These are phyloP conservation scores for Origma solitaria DNA, from an alignment of 2,113 vertebrate species.

Conservation along the genomic window DNA sequence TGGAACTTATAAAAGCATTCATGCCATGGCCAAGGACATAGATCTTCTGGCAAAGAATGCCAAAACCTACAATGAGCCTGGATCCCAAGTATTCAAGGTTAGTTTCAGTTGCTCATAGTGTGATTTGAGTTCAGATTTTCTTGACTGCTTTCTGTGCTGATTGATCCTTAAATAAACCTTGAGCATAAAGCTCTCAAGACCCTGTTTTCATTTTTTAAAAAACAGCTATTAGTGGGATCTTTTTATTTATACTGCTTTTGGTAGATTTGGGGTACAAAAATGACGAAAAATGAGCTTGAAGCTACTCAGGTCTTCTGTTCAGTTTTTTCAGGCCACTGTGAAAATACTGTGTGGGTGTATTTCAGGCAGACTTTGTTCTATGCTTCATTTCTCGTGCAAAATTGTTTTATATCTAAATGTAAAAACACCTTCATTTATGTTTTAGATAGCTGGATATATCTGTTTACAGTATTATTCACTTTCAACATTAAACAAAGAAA, in stretches of 20 bases:
- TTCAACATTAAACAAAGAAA: conserved; percentile 11
- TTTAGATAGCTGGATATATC: not conserved
- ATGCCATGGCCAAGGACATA: conserved; percentile 94
- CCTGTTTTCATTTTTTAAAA: not conserved
- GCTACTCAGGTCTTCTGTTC: not conserved
- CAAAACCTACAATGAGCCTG: conserved; percentile 97
- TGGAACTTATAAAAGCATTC: conserved; percentile 89
- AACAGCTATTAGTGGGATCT: not conserved
- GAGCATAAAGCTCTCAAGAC: not conserved
- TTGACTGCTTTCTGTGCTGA: not conserved
- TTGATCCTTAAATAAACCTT: not conserved
- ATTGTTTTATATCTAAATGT: not conserved
- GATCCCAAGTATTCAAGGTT: conserved; percentile 98
- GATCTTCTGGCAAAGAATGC: conserved; percentile 96
- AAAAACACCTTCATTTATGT: not conserved
- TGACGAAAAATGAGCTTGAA: not conserved
- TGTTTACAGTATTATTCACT: not conserved
- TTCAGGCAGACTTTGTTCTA: not conserved
- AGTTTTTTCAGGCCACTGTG: not conserved
- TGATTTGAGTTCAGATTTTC: not conserved
- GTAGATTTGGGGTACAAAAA: not conserved
- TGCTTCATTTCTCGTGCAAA: not conserved
- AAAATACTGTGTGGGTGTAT: not conserved
- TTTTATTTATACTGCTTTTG: not conserved
- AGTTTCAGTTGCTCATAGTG: conserved; percentile 16